Conservation (phyloP, 2,888 invertebrate species). For the Macrophya annulata region DNA sequence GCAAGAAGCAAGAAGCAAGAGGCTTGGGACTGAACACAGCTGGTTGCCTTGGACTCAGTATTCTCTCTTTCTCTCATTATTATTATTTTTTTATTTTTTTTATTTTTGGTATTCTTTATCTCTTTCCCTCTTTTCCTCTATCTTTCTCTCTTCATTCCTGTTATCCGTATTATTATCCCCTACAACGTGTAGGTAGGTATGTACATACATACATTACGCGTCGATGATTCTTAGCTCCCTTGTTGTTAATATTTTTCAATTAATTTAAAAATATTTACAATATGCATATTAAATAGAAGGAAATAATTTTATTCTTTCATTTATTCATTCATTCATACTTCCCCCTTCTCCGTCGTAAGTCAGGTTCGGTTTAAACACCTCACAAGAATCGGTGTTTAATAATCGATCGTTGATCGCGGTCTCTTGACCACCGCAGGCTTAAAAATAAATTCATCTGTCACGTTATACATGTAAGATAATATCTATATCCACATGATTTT, state of each 20-base stretch:
- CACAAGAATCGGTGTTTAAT: background rate
- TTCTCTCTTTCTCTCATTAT: slow-evolving; percentile 39
- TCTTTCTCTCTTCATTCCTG: slow-evolving; percentile 56
- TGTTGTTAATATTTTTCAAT: background rate
- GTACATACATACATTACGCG: background rate
- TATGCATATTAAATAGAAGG: background rate
- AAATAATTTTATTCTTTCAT: background rate
- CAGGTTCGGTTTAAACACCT: background rate
- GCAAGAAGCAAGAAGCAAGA: background rate
- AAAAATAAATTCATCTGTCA: slow-evolving; percentile 30
- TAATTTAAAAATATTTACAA: background rate
- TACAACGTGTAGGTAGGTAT: background rate
- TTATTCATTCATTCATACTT: slow-evolving; percentile 5
- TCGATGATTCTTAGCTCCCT: background rate
- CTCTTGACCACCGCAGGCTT: slow-evolving; percentile 6
- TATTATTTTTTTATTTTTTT: slow-evolving; percentile 27
- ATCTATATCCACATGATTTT: background rate
- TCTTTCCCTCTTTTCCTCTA: slow-evolving; percentile 34
- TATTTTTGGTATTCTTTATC: slow-evolving; percentile 45
- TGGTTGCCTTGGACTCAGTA: slow-evolving; percentile 54
- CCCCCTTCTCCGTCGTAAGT: background rate
- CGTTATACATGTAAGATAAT: background rate
- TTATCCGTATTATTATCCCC: slow-evolving; percentile 19
- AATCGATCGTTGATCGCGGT: slow-evolving; percentile 1
- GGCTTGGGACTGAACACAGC: slow-evolving; percentile 37